phyloP scores from a whole-genome alignment of 2,113 vertebrate genomes.

The Peromyscus maniculatus region DNA sequence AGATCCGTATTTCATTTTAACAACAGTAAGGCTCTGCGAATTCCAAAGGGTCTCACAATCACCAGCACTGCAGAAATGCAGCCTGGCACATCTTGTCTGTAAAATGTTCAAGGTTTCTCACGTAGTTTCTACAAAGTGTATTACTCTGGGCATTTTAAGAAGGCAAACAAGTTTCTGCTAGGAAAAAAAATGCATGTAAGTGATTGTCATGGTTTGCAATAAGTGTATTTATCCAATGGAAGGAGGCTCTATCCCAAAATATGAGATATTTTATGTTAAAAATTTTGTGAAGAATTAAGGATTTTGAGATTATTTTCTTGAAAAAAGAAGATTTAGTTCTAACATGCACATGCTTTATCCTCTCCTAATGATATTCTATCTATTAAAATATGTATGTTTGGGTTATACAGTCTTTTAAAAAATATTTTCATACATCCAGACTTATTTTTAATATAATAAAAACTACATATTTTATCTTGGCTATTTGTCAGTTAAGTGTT shows the following conservation, averaged over 20 bases:
- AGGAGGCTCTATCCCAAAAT: background rate
- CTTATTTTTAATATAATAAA: background rate
- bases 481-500: background rate
- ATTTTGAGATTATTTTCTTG: background rate
- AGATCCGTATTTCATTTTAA: conserved; percentile 68
- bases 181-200: background rate
- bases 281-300: background rate
- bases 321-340: background rate
- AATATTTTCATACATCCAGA: background rate
- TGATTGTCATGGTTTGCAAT: background rate
- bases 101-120: conserved; percentile 15
- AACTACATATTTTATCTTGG: background rate
- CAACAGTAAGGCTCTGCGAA: conserved; percentile 53
- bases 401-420: background rate
- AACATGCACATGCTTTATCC: background rate
- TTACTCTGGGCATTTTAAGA: conserved; percentile 35
- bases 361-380: background rate
- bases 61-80: conserved; percentile 57
- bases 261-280: background rate
- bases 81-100: background rate
- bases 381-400: background rate
- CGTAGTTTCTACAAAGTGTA: conserved; percentile 20
- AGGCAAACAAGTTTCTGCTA: conserved; percentile 42
- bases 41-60: conserved; percentile 65
- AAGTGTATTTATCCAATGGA: background rate